Conservation (phyloP, 2,113 vertebrate species). For the Cygnus buccinator region DNA sequence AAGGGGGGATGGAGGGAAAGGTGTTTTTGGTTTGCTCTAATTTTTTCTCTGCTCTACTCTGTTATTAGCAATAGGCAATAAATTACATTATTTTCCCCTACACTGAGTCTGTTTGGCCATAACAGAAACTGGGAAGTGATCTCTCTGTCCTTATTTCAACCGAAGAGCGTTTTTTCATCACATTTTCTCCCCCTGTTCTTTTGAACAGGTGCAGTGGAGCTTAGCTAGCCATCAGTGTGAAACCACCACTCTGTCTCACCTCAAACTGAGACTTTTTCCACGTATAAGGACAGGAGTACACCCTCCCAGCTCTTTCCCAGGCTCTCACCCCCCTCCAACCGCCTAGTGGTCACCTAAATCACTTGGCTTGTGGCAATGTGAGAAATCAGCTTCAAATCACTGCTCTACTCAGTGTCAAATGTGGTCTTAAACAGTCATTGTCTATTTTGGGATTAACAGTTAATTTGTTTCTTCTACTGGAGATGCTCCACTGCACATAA, state of each 20-base stretch:
- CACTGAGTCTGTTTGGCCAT: no score
- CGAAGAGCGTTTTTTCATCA: no score
- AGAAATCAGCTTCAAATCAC: background rate
- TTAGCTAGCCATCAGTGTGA: no score
- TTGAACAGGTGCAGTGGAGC: no score
- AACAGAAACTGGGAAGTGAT: no score
- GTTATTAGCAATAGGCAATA: no score
- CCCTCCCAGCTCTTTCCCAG: background rate
- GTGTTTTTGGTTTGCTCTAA: no score
- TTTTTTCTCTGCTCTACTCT: no score
- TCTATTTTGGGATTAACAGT: background rate
- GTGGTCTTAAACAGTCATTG: background rate
- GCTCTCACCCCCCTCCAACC: background rate
- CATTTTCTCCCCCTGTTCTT: no score
- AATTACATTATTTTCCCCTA: no score
- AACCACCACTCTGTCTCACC: background rate
- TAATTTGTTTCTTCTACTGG: background rate
- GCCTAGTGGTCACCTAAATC: background rate
- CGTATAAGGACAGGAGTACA: background rate
- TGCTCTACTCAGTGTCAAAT: background rate
- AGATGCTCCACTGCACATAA: background rate
- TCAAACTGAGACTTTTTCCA: background rate
- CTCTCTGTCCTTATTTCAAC: no score
- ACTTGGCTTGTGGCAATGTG: background rate
- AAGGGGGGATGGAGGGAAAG: background rate